phyloP scores from a whole-genome alignment of 2,888 invertebrate genomes.

The Coenonympha glycerion region DNA sequence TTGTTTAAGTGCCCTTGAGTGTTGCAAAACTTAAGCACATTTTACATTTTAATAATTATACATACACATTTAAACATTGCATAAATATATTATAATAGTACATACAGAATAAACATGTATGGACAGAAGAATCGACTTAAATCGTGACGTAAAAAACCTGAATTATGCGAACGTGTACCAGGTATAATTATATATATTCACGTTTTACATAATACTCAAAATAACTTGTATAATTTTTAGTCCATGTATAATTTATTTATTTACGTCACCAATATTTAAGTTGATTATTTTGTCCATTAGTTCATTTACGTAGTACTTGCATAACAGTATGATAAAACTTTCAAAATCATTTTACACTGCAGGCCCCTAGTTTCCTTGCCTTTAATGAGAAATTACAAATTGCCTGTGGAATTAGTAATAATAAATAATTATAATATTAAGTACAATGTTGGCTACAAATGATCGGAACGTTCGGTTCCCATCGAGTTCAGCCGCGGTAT shows the following conservation, averaged over 20 bases:
- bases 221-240: no score
- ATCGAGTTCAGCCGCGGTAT: conserved; percentile 31
- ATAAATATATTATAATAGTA: conserved; percentile 41
- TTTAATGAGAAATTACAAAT: conserved; percentile 20
- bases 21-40: conserved; percentile 19
- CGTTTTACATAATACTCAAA: no score
- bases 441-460: conserved; percentile 31
- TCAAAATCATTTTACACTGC: conserved; percentile 29
- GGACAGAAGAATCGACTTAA: no score
- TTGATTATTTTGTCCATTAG: no score
- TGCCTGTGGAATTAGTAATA: conserved; percentile 37
- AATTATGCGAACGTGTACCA: no score
- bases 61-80: conserved; percentile 48
- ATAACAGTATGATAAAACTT: conserved; percentile 40
- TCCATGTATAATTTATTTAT: no score
- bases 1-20: no score
- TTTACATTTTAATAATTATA: conserved; percentile 32
- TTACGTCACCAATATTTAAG: no score
- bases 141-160: no score
- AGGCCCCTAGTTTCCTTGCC: conserved; percentile 22
- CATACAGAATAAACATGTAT: conserved; percentile 31
- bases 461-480: conserved; percentile 36
- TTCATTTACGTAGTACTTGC: conserved; percentile 42
- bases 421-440: conserved; percentile 33
- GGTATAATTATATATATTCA: no score